phyloP scores from a whole-genome alignment of 2,888 invertebrate genomes.

The Melanostoma mellinum region DNA sequence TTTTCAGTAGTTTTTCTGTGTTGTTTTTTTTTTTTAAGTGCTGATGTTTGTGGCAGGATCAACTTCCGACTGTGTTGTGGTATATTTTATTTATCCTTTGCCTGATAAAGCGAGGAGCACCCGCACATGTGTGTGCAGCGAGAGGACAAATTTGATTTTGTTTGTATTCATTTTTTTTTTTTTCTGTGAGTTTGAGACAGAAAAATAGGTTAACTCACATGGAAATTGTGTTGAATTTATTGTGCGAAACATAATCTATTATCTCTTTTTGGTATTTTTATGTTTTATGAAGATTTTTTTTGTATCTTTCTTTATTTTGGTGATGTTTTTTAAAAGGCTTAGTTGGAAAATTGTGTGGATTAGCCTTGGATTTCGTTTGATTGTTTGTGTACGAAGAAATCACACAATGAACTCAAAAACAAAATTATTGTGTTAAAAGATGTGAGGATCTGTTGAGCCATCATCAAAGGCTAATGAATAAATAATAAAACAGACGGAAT shows the following conservation, averaged over 20 bases:
- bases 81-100: conserved; percentile 42
- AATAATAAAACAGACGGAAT: too few relatives aligned
- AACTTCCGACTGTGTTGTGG: conserved; percentile 48
- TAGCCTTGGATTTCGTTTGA: too few relatives aligned
- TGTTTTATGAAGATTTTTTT: conserved; percentile 12
- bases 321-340: background rate
- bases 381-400: too few relatives aligned
- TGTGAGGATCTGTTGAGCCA: too few relatives aligned
- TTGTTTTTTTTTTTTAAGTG: conserved; percentile 18
- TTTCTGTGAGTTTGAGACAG: background rate
- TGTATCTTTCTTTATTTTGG: background rate
- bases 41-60: conserved; percentile 53
- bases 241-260: conserved; percentile 33
- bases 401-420: too few relatives aligned
- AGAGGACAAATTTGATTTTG: background rate
- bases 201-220: conserved; percentile 47
- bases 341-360: too few relatives aligned
- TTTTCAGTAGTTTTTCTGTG: conserved; percentile 26
- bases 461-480: too few relatives aligned
- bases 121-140: conserved; percentile 8
- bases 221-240: conserved; percentile 43
- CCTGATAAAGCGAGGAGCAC: conserved; percentile 19
- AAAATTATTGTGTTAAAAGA: too few relatives aligned
- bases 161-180: background rate
- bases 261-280: conserved; percentile 4